These are phyloP conservation scores for Pomacea maculata DNA, from an alignment of 1,140 invertebrate genomes.

Conservation along the genomic window DNA sequence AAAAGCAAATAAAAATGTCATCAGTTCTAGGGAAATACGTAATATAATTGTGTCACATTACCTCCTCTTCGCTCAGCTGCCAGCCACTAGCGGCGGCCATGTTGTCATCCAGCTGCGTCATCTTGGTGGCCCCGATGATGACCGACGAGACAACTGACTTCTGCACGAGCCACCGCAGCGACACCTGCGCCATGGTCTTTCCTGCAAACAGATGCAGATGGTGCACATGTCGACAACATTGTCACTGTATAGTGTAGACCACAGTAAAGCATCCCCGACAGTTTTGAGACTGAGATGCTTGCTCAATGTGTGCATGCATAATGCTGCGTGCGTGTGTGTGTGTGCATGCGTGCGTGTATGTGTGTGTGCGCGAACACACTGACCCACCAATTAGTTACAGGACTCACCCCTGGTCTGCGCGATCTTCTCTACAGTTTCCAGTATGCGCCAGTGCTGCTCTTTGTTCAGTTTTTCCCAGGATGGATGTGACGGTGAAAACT, in stretches of 20 bases:
- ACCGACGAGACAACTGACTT: constrained; percentile 41
- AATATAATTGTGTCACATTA: neutral
- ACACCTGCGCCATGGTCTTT: constrained; percentile 35
- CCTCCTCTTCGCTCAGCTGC: constrained; percentile 29
- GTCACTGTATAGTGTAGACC: neutral
- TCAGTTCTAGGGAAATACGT: too few species aligned
- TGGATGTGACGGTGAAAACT: neutral
- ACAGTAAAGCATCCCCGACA: neutral
- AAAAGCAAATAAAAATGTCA: too few species aligned
- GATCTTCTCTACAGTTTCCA: constrained; percentile 17
- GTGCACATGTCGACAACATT: neutral
- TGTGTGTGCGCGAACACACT: neutral
- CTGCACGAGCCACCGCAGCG: constrained; percentile 44
- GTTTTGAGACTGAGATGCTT: too few species aligned
- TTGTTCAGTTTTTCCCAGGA: constrained; percentile 12
- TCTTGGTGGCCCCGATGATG: constrained; percentile 41
- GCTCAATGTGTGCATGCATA: too few species aligned
- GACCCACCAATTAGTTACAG: neutral
- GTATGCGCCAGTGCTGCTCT: constrained; percentile 16
- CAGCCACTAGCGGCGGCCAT: constrained; percentile 35
- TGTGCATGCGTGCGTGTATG: neutral
- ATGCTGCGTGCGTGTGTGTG: too few species aligned
- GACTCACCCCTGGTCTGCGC: constrained; percentile 15
- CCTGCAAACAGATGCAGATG: constrained; percentile 8
- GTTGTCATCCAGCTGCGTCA: constrained; percentile 45